Conservation (phyloP, 53 echinoderm and acorn worm genomes). For the Arbacia lixula region DNA sequence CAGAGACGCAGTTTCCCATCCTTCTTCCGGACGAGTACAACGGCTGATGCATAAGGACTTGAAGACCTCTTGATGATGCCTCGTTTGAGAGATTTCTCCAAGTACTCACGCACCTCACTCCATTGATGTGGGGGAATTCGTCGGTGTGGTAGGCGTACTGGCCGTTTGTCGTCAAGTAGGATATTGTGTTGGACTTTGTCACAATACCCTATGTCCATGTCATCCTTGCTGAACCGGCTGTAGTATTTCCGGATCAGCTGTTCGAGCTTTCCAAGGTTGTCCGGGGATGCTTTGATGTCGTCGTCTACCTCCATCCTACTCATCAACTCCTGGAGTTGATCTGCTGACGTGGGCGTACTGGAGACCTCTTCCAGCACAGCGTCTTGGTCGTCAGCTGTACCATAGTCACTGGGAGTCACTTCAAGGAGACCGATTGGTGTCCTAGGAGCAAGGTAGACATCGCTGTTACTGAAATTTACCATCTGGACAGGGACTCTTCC, state of each 20-base stretch:
- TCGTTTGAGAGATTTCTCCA: slow-evolving; percentile 25
- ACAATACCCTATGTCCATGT: slow-evolving; percentile 54
- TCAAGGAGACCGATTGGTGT: slow-evolving; percentile 42
- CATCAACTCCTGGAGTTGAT: no score
- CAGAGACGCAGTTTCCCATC: slow-evolving; percentile 64
- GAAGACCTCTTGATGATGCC: slow-evolving; percentile 53
- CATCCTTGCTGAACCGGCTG: slow-evolving; percentile 47
- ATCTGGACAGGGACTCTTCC: slow-evolving; percentile 17
- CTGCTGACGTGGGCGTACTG: no score
- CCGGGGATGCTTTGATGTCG: no score
- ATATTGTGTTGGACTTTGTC: slow-evolving; percentile 45
- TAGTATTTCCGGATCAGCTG: slow-evolving; percentile 48
- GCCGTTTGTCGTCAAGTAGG: slow-evolving; percentile 1
- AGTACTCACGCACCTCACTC: slow-evolving; percentile 58
- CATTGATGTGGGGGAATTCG: slow-evolving; percentile 59
- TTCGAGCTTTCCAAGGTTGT: background rate
- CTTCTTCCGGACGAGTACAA: slow-evolving; percentile 66
- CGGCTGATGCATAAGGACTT: slow-evolving; percentile 69
- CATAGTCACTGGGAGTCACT: no score
- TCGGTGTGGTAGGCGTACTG: slow-evolving; percentile 57
- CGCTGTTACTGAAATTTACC: slow-evolving; percentile 7
- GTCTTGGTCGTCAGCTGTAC: no score
- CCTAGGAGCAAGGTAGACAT: slow-evolving; percentile 6
- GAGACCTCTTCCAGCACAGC: no score
- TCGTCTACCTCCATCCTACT: slow-evolving; percentile 37